Conservation (phyloP, 2,113 vertebrate genomes). For the Gallinago undulata region DNA sequence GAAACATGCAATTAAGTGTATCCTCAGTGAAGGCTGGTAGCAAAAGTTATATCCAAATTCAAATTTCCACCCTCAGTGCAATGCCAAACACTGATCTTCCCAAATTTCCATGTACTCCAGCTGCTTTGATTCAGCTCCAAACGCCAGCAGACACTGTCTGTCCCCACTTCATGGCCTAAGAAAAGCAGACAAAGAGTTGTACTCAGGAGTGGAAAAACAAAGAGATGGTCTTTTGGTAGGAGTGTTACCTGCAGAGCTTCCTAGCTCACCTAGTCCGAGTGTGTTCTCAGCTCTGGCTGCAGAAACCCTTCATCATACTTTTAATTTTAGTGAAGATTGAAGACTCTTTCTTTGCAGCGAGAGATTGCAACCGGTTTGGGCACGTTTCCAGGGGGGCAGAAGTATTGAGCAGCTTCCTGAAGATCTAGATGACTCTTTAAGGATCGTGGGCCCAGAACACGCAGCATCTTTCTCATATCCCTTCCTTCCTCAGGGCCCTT, state of each 20-base stretch:
- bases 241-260: background rate
- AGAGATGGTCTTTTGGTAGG: background rate
- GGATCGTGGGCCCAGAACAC: background rate
- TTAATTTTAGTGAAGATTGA: background rate
- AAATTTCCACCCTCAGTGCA: background rate
- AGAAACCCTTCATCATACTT: background rate
- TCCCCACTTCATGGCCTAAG: background rate
- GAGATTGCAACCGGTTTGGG: background rate
- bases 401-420: background rate
- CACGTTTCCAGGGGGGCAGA: background rate
- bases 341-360: background rate
- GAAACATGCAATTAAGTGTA: background rate
- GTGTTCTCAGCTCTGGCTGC: background rate
- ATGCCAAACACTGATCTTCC: background rate
- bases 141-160: background rate
- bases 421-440: background rate
- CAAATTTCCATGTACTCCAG: background rate
- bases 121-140: conserved; percentile 13
- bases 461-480: background rate
- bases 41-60: background rate
- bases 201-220: background rate
- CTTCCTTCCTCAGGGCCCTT: background rate
- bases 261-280: background rate
- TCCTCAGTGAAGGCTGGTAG: background rate
- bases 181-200: background rate